Conservation (phyloP, 2,797 vertebrate genomes). For the Zenarchopterus dispar region DNA sequence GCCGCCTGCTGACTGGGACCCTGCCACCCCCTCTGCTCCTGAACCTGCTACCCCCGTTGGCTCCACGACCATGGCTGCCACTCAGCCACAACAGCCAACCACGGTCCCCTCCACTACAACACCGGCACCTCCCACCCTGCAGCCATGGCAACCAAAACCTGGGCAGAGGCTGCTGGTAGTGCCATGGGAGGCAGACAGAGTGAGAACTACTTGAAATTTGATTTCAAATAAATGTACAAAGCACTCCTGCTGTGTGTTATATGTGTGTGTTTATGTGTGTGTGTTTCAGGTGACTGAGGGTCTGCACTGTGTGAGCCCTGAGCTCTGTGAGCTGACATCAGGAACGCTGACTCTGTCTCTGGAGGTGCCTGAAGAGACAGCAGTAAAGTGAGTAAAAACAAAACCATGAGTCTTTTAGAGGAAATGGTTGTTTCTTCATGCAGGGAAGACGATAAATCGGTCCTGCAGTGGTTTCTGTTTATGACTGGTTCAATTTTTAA, state of each 20-base stretch:
- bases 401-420: not conserved
- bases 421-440: conserved; percentile 1
- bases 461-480: not conserved
- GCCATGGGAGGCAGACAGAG: conserved; percentile 93
- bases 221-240: conserved; percentile 3
- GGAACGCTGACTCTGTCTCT: conserved; percentile 89
- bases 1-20: conserved; percentile 74
- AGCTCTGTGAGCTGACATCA: conserved; percentile 89
- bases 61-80: conserved; percentile 70
- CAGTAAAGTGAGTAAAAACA: conserved; percentile 89
- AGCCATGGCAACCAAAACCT: conserved; percentile 89
- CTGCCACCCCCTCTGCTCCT: conserved; percentile 66
- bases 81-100: conserved; percentile 74
- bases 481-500: not conserved
- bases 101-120: conserved; percentile 57
- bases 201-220: conserved; percentile 66
- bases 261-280: conserved; percentile 23
- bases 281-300: conserved; percentile 87
- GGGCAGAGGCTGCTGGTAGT: conserved; percentile 91
- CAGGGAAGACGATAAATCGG: not conserved
- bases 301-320: conserved; percentile 90
- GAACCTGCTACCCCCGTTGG: conserved; percentile 80
- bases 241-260: conserved; percentile 20
- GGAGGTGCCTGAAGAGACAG: conserved; percentile 93
- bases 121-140: conserved; percentile 80